Evolutionary conservation across 2,888 invertebrate genomes (phyloP).

Genomic region (Drosophila rellima): DNA sequence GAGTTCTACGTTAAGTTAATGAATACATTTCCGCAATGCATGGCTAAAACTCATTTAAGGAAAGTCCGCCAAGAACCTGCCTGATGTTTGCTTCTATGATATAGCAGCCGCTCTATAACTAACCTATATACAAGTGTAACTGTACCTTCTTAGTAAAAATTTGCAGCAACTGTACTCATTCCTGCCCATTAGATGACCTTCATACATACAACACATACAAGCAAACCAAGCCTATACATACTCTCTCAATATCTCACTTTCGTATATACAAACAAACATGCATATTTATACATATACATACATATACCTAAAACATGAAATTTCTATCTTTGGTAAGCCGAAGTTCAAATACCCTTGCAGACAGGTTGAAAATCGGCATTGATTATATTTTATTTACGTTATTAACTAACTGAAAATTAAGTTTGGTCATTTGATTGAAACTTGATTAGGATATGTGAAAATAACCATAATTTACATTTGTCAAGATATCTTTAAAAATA

Average conservation of each 20-base stretch:
- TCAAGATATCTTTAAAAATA: too few species aligned
- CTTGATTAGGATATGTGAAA: too few species aligned
- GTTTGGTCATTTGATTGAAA: not conserved
- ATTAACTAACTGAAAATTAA: not conserved
- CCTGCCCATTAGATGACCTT: slow-evolving; percentile 79
- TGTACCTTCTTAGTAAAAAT: slow-evolving; percentile 75
- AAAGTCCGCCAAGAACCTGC: slow-evolving; percentile 59
- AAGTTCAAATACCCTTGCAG: slow-evolving; percentile 11
- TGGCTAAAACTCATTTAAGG: slow-evolving; percentile 14
- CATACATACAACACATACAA: slow-evolving; percentile 44
- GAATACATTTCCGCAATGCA: slow-evolving; percentile 26
- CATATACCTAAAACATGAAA: not conserved
- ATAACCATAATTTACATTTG: too few species aligned
- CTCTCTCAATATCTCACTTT: slow-evolving; percentile 4
- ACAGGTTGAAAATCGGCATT: too few species aligned
- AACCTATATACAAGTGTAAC: slow-evolving; percentile 70
- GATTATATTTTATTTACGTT: not conserved
- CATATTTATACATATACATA: slow-evolving; percentile 2
- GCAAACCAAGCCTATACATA: slow-evolving; percentile 1
- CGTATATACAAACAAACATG: slow-evolving; percentile 32
- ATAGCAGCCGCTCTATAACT: slow-evolving; percentile 59
- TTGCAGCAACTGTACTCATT: slow-evolving; percentile 78
- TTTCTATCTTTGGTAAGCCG: not conserved
- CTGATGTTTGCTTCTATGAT: slow-evolving; percentile 60
- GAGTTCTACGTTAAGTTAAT: slow-evolving; percentile 39